Evolutionary conservation across 2,113 vertebrate species (phyloP).

Genomic region (Cichladusa arquata): DNA sequence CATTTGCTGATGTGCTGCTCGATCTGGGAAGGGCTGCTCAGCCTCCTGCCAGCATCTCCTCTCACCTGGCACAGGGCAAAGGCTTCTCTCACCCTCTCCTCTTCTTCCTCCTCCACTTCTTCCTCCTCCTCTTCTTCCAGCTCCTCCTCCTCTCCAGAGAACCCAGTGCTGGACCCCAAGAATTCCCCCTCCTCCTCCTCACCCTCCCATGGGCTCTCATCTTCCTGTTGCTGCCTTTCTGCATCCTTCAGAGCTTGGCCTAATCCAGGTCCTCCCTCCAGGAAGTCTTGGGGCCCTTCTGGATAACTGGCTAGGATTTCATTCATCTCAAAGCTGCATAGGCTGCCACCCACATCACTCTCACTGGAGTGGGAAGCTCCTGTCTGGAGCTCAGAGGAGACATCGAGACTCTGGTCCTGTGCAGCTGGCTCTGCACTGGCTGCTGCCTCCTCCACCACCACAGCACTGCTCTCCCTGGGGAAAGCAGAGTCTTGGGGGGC

Average conservation of each 20-base stretch:
- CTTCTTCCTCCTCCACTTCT: neutral
- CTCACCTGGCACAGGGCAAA: neutral
- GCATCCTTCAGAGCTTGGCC: neutral
- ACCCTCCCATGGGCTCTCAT: neutral
- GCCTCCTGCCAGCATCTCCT: neutral
- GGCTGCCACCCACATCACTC: slow-evolving; percentile 48
- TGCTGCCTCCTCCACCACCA: neutral
- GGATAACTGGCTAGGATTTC: slow-evolving; percentile 65
- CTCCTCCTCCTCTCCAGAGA: neutral
- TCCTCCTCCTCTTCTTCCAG: neutral
- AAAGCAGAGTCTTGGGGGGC: neutral
- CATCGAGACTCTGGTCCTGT: neutral
- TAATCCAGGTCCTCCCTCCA: neutral
- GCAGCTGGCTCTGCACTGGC: neutral
- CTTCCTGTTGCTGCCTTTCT: neutral
- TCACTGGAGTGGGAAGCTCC: neutral
- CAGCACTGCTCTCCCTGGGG: neutral
- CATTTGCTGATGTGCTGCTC: slow-evolving; percentile 61
- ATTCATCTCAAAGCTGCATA: slow-evolving; percentile 73
- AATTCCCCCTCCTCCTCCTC: neutral
- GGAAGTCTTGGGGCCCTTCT: neutral
- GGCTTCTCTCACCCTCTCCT: neutral
- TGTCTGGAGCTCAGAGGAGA: neutral
- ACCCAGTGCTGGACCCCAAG: neutral
- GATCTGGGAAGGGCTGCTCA: neutral